phyloP scores from a whole-genome alignment of 2,888 invertebrate species.

The Lasioglossum vierecki region DNA sequence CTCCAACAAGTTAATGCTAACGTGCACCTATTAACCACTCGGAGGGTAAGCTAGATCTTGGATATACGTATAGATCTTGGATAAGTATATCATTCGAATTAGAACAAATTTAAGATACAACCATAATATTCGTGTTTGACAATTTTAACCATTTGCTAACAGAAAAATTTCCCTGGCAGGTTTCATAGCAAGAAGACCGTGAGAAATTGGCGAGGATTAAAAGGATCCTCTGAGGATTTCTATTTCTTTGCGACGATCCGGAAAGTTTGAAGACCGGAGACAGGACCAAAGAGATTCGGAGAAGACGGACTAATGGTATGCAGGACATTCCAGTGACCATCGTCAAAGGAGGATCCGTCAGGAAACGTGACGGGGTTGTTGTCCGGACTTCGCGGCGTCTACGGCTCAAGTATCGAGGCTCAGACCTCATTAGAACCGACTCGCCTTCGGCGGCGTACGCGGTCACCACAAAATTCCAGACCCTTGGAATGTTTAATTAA shows the following conservation, averaged over 20 bases:
- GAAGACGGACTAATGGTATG: not conserved
- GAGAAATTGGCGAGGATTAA: not conserved
- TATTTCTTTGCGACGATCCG: not conserved
- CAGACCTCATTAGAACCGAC: constrained; percentile 50
- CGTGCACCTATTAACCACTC: not conserved
- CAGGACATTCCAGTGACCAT: constrained; percentile 6
- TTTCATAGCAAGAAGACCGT: not conserved
- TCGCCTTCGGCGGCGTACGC: constrained; percentile 39
- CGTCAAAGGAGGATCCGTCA: not conserved
- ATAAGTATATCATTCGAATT: not conserved
- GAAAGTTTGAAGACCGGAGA: not conserved
- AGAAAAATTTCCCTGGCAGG: not conserved
- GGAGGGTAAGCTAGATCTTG: not conserved
- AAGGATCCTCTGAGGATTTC: not conserved
- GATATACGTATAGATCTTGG: not conserved
- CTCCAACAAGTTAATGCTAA: not conserved
- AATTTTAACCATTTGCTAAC: not conserved
- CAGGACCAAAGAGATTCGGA: not conserved
- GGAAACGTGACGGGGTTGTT: not conserved
- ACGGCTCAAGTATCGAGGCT: constrained; percentile 41
- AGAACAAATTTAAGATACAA: not conserved
- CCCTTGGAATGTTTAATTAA: constrained; percentile 71
- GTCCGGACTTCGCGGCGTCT: not conserved
- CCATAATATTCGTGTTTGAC: not conserved
- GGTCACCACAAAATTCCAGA: constrained; percentile 57